Conservation (phyloP, 2,888 invertebrate genomes). For the Melikaiella ostensackeni region DNA sequence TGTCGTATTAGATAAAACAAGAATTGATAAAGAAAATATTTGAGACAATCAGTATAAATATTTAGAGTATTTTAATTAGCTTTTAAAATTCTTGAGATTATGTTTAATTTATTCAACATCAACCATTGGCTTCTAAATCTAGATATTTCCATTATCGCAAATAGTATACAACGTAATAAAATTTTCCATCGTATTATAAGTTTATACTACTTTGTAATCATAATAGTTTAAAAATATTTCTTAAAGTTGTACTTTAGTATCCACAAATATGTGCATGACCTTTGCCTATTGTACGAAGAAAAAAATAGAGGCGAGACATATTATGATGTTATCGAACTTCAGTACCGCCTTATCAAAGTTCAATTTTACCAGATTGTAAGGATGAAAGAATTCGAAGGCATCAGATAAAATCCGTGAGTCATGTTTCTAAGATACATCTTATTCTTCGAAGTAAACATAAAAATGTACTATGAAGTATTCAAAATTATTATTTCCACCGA, state of each 20-base stretch:
- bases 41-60: not conserved
- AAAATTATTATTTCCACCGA: no score
- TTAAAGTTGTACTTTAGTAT: not conserved
- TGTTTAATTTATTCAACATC: not conserved
- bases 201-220: not conserved
- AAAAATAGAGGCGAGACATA: not conserved
- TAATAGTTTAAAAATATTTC: not conserved
- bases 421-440: not conserved
- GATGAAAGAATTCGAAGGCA: not conserved
- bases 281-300: not conserved
- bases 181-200: not conserved
- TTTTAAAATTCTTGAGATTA: not conserved
- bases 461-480: not conserved
- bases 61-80: no score
- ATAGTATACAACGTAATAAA: no score
- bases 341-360: not conserved
- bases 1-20: not conserved
- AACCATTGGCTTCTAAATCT: not conserved
- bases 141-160: not conserved
- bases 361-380: not conserved
- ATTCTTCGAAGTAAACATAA: not conserved
- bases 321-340: not conserved
- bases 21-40: not conserved
- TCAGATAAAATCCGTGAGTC: not conserved
- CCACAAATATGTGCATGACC: not conserved